These are phyloP conservation scores for Abrostola triplasia DNA, from an alignment of 2,888 invertebrate species.

Conservation along the genomic window DNA sequence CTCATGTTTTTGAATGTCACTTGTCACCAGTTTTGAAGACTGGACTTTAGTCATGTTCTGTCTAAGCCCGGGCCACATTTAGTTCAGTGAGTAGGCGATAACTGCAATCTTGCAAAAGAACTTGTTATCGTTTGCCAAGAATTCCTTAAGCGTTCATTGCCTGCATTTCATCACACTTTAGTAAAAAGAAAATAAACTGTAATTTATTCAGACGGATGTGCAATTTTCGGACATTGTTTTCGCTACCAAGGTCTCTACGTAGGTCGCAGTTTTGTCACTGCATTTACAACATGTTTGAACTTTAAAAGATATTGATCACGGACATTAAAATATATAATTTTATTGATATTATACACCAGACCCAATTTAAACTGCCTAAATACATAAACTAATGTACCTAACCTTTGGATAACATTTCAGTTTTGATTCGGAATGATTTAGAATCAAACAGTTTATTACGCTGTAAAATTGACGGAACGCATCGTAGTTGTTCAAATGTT, in stretches of 20 bases:
- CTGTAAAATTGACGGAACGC: not conserved
- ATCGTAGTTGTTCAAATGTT: conserved; percentile 40
- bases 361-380: no score
- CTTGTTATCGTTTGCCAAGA: conserved; percentile 42
- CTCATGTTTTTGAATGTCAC: conserved; percentile 27
- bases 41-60: conserved; percentile 13
- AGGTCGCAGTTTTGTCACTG: no score
- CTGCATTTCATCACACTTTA: conserved; percentile 40
- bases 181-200: conserved; percentile 23
- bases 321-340: no score
- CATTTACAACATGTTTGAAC: no score
- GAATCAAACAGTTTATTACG: not conserved
- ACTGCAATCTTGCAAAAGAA: conserved; percentile 54
- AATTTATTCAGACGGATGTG: conserved; percentile 6
- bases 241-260: no score
- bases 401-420: no score
- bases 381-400: no score
- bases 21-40: conserved; percentile 13
- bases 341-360: no score
- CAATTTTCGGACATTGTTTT: conserved; percentile 6
- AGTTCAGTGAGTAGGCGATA: conserved; percentile 48
- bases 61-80: conserved; percentile 43
- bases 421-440: not conserved
- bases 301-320: no score
- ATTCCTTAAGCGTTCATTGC: conserved; percentile 38